These are phyloP conservation scores for Crepidodera aurea DNA, from an alignment of 2,888 invertebrate genomes.

Conservation along the genomic window DNA sequence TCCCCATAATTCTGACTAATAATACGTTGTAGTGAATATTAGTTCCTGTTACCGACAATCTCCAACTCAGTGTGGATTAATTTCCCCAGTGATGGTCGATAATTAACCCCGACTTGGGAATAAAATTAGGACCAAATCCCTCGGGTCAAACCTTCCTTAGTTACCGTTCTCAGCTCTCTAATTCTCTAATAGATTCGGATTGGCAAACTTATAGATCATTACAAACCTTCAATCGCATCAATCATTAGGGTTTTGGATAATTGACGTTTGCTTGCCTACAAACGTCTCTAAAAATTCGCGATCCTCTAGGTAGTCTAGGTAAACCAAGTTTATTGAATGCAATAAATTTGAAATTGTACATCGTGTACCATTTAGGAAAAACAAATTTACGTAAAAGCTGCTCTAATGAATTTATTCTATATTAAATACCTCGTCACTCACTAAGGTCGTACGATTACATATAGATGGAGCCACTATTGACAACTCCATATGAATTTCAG, in stretches of 20 bases:
- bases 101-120: constrained; percentile 27
- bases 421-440: too few relatives aligned
- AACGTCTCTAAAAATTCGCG: too few relatives aligned
- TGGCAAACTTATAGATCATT: constrained; percentile 20
- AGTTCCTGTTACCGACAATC: constrained; percentile 32
- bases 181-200: constrained; percentile 25
- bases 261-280: not conserved
- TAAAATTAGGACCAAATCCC: constrained; percentile 30
- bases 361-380: too few relatives aligned
- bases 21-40: constrained; percentile 37
- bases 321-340: too few relatives aligned
- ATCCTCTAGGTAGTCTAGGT: too few relatives aligned
- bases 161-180: constrained; percentile 16
- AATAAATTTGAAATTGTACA: too few relatives aligned
- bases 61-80: constrained; percentile 22
- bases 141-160: constrained; percentile 6
- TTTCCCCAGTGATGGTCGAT: constrained; percentile 29
- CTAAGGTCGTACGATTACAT: too few relatives aligned
- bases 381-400: too few relatives aligned
- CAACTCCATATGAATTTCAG: too few relatives aligned
- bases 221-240: constrained; percentile 10
- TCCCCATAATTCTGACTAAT: constrained; percentile 33
- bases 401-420: too few relatives aligned
- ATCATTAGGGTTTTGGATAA: constrained; percentile 5
- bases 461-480: too few relatives aligned